Evolutionary conservation across 2,113 vertebrate species (phyloP).

Genomic region (Hiodon tergisus): DNA sequence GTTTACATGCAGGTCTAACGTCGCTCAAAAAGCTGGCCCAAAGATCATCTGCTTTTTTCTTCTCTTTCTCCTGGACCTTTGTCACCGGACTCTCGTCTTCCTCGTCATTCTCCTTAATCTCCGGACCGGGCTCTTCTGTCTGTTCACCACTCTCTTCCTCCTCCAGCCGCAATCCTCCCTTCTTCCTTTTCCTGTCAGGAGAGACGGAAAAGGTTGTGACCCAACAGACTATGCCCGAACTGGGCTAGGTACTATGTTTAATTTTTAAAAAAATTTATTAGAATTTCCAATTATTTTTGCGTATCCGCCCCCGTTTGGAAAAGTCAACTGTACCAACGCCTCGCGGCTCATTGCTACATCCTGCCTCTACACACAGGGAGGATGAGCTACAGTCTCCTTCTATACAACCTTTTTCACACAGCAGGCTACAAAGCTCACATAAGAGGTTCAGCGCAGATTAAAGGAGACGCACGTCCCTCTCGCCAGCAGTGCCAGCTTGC

Average conservation of each 20-base stretch:
- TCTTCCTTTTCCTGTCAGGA: slow-evolving; percentile 72
- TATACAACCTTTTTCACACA: too few relatives aligned
- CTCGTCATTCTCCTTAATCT: slow-evolving; percentile 28
- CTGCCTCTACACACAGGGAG: too few relatives aligned
- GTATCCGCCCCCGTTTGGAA: too few relatives aligned
- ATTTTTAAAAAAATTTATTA: too few relatives aligned
- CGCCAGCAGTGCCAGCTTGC: too few relatives aligned
- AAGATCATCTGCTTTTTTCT: slow-evolving; percentile 85
- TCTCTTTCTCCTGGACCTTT: slow-evolving; percentile 44
- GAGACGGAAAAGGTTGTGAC: not conserved
- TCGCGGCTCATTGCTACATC: too few relatives aligned
- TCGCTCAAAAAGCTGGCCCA: slow-evolving; percentile 95
- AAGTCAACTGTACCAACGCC: too few relatives aligned
- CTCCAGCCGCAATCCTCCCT: slow-evolving; percentile 59
- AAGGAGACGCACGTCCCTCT: too few relatives aligned
- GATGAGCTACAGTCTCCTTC: too few relatives aligned
- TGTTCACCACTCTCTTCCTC: slow-evolving; percentile 31
- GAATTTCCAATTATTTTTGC: too few relatives aligned
- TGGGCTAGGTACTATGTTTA: not conserved
- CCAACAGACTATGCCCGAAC: not conserved
- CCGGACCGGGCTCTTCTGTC: slow-evolving; percentile 39
- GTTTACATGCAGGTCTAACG: slow-evolving; percentile 74
- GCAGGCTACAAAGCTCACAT: too few relatives aligned
- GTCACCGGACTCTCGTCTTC: slow-evolving; percentile 37
- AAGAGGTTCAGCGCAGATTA: too few relatives aligned